These are phyloP conservation scores for Orycteropus afer DNA, from an alignment of 2,113 vertebrate genomes.

Conservation along the genomic window DNA sequence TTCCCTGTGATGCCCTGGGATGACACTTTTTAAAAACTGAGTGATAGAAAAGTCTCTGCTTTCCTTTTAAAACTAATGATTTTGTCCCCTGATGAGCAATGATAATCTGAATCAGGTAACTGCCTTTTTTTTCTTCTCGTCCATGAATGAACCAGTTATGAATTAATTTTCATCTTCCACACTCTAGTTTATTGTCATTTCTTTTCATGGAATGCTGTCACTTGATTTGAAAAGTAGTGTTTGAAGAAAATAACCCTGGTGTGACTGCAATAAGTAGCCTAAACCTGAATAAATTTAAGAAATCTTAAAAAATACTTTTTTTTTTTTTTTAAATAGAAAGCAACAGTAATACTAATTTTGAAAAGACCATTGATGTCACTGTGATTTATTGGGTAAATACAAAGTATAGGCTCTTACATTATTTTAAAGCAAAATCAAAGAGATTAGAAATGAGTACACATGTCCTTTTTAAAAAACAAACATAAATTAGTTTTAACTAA, in stretches of 20 bases:
- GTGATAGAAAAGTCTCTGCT: not conserved
- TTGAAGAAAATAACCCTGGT: conserved; percentile 15
- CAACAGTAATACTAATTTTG: conserved; percentile 45
- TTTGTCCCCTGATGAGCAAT: not conserved
- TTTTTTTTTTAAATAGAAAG: conserved; percentile 42
- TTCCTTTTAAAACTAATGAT: not conserved
- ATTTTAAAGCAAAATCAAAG: conserved; percentile 70
- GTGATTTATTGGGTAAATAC: conserved; percentile 77
- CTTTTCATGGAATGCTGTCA: not conserved
- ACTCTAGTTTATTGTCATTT: not conserved
- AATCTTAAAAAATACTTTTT: not conserved
- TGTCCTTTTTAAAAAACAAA: conserved; percentile 55
- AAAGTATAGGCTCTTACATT: conserved; percentile 65
- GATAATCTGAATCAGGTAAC: not conserved
- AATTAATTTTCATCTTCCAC: conserved; percentile 35
- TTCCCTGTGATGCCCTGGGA: not conserved
- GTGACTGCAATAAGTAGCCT: not conserved
- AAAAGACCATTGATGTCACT: conserved; percentile 49
- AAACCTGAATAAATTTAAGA: not conserved
- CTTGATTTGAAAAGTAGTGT: conserved; percentile 34
- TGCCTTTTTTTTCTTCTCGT: not conserved
- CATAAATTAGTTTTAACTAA: conserved; percentile 68
- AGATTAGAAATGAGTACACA: conserved; percentile 68
- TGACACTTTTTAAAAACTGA: not conserved
- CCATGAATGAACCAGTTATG: not conserved